A percentile compares a stretch with the other conserved stretches of the same genome.
These are phyloP conservation scores for Colaptes auratus DNA, from an alignment of 2,113 vertebrate species.

Conservation along the genomic window DNA sequence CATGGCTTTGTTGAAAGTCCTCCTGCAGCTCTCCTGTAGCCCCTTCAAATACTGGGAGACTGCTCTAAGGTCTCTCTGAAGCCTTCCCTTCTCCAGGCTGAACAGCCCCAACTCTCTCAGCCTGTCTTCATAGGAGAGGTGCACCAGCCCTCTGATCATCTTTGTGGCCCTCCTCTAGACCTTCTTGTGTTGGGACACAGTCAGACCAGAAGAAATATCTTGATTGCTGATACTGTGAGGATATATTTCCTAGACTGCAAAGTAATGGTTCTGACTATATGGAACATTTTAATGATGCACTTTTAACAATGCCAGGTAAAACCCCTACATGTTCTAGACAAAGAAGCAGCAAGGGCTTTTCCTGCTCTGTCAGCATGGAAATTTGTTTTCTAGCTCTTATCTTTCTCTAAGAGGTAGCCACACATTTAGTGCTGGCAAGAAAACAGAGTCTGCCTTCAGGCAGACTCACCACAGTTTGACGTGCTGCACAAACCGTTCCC, in stretches of 20 bases:
- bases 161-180: too few relatives aligned
- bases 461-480: background rate
- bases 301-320: background rate
- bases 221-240: background rate
- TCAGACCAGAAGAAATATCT: background rate
- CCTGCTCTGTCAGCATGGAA: background rate
- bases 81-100: too few relatives aligned
- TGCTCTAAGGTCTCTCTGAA: too few relatives aligned
- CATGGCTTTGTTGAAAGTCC: too few relatives aligned
- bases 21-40: too few relatives aligned
- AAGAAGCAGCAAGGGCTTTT: background rate
- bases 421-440: background rate
- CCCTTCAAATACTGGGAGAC: too few relatives aligned
- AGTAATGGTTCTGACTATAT: background rate
- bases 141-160: too few relatives aligned
- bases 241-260: background rate
- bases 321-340: rapidly evolving
- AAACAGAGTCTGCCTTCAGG: background rate
- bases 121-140: too few relatives aligned
- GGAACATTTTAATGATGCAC: background rate
- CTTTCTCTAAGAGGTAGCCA: background rate
- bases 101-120: too few relatives aligned
- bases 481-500: background rate
- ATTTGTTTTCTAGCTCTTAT: background rate
- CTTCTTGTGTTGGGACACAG: too few relatives aligned